These are phyloP conservation scores for Allacma fusca DNA, from an alignment of 2,888 invertebrate genomes.

Conservation along the genomic window DNA sequence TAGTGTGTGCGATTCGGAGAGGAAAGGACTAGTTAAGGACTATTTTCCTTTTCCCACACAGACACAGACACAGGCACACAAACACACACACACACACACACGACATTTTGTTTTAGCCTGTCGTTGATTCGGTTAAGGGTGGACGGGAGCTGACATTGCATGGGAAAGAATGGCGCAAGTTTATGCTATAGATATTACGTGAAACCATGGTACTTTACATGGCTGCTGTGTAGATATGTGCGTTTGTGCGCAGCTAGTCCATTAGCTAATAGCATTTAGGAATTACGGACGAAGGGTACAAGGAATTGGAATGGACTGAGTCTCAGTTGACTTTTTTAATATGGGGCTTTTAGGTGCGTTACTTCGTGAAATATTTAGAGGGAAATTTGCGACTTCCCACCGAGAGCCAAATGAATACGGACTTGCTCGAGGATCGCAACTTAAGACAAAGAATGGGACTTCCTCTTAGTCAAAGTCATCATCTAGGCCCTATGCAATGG, in stretches of 20 bases:
- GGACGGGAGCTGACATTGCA: slow-evolving; percentile 30
- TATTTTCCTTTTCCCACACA: not conserved
- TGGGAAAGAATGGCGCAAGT: slow-evolving; percentile 26
- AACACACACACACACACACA: not conserved
- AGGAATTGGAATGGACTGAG: slow-evolving; percentile 44
- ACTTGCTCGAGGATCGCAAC: slow-evolving; percentile 48
- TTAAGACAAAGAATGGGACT: slow-evolving; percentile 50
- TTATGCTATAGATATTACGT: slow-evolving; percentile 1
- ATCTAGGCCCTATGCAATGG: slow-evolving; percentile 49
- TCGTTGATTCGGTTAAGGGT: slow-evolving; percentile 39
- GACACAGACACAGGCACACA: no score
- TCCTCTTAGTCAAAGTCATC: slow-evolving; percentile 49
- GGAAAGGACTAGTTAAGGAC: slow-evolving; percentile 14
- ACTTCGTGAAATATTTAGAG: slow-evolving; percentile 54
- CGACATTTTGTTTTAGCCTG: slow-evolving; percentile 43
- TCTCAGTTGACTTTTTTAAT: slow-evolving; percentile 51
- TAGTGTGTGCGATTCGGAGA: slow-evolving; percentile 12
- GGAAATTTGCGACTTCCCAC: slow-evolving; percentile 46
- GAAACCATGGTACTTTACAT: no score
- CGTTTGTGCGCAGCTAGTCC: slow-evolving; percentile 43
- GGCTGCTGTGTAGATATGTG: not conserved
- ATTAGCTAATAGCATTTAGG: slow-evolving; percentile 58
- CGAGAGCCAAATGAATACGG: slow-evolving; percentile 44
- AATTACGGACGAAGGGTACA: slow-evolving; percentile 51
- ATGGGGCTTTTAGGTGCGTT: slow-evolving; percentile 37